Conservation (phyloP, 1,140 invertebrate genomes). For the Berghia stephanieae region DNA sequence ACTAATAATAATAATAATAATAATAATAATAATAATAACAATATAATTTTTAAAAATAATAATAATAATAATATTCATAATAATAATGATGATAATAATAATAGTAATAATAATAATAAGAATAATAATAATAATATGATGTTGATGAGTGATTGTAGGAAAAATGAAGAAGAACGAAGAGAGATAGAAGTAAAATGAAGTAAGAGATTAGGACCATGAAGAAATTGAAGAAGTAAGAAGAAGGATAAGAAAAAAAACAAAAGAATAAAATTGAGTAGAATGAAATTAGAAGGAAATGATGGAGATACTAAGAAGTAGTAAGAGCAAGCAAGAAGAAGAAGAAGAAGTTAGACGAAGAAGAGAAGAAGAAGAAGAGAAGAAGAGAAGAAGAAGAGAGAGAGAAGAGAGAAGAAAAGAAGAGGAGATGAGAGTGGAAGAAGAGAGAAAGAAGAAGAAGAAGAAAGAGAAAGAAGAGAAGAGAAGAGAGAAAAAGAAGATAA, state of each 20-base stretch:
- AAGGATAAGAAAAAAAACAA: neutral
- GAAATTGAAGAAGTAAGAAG: neutral
- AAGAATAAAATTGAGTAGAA: neutral
- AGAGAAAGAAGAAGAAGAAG: neutral
- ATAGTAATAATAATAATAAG: too few relatives aligned
- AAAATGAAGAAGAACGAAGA: neutral
- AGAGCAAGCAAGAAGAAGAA: neutral
- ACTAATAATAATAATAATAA: too few relatives aligned
- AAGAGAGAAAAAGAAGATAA: neutral
- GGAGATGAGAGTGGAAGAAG: neutral
- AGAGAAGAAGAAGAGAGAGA: constrained; percentile 9
- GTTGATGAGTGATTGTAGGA: neutral
- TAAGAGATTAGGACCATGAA: neutral
- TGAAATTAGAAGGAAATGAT: neutral
- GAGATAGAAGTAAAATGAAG: neutral
- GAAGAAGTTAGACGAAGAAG: neutral
- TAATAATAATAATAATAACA: too few relatives aligned
- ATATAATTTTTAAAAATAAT: too few relatives aligned
- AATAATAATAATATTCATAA: too few relatives aligned
- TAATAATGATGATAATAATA: too few relatives aligned
- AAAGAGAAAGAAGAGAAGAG: neutral
- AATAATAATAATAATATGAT: too few relatives aligned
- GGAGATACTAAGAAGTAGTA: neutral
- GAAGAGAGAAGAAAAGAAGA: neutral
- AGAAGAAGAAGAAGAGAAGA: neutral